Conservation (phyloP, 2,888 invertebrate genomes). For the Diploptera punctata region DNA sequence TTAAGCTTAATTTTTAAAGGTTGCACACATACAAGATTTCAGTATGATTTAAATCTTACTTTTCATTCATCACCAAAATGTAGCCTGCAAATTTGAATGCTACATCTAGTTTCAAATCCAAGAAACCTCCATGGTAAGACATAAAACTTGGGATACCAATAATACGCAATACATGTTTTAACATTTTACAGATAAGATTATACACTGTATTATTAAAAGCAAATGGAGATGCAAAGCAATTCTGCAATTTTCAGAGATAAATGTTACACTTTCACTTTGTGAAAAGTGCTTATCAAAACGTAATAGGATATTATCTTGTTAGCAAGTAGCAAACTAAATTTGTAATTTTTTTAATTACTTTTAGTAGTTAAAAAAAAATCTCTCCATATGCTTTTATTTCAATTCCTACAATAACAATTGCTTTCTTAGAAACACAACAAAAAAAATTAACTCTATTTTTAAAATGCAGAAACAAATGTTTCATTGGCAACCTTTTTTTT, state of each 20-base stretch:
- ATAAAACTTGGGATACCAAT: conserved; percentile 35
- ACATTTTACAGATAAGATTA: conserved; percentile 38
- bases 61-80: conserved; percentile 34
- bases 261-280: too few species aligned
- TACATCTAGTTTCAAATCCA: conserved; percentile 35
- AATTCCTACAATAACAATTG: conserved; percentile 39
- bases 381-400: conserved; percentile 42
- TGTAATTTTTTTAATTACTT: background rate
- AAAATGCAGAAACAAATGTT: conserved; percentile 35
- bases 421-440: conserved; percentile 40
- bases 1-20: conserved; percentile 29
- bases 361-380: conserved; percentile 31
- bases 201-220: conserved; percentile 39
- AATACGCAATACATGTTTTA: conserved; percentile 31
- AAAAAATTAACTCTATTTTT: conserved; percentile 39
- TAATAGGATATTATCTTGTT: too few species aligned
- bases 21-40: conserved; percentile 31
- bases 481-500: conserved; percentile 14
- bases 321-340: too few species aligned
- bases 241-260: conserved; percentile 14
- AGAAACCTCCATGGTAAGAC: conserved; percentile 35
- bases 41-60: conserved; percentile 30
- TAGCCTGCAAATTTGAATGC: conserved; percentile 30
- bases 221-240: conserved; percentile 38
- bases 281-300: conserved; percentile 16